These are phyloP conservation scores for Sepiola atlantica DNA, from an alignment of 2,888 invertebrate genomes.

Conservation along the genomic window DNA sequence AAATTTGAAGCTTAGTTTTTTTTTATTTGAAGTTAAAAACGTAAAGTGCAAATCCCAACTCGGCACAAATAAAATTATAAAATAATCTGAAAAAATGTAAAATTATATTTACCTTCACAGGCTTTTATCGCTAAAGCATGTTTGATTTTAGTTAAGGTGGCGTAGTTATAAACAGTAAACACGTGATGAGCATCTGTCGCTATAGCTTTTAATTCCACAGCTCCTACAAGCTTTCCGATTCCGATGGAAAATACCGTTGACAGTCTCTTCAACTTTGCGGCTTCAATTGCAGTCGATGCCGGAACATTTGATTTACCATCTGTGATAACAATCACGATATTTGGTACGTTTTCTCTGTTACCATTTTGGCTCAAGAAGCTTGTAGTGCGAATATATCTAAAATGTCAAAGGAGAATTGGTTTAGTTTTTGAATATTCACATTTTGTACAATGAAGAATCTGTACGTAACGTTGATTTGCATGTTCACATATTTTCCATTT, in stretches of 20 bases:
- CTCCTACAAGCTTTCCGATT: conserved; percentile 59
- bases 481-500: too few species aligned
- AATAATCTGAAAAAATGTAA: not conserved
- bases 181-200: conserved; percentile 67
- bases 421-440: not conserved
- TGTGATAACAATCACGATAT: conserved; percentile 66
- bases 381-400: conserved; percentile 51
- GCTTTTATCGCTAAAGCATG: not conserved
- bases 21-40: too few species aligned
- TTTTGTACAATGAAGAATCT: too few species aligned
- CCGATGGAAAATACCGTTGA: conserved; percentile 63
- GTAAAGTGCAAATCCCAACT: too few species aligned
- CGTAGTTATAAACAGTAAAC: conserved; percentile 65
- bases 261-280: conserved; percentile 55
- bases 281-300: conserved; percentile 56
- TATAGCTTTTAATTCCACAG: conserved; percentile 60
- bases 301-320: conserved; percentile 64
- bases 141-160: conserved; percentile 54
- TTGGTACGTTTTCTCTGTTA: conserved; percentile 60
- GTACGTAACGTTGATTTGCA: too few species aligned
- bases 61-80: too few species aligned
- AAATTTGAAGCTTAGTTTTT: not conserved
- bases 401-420: not conserved
- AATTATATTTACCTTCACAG: conserved; percentile 23
- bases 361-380: conserved; percentile 60